phyloP scores from a whole-genome alignment of 1,140 invertebrate genomes.

The Dermatophagoides farinae region DNA sequence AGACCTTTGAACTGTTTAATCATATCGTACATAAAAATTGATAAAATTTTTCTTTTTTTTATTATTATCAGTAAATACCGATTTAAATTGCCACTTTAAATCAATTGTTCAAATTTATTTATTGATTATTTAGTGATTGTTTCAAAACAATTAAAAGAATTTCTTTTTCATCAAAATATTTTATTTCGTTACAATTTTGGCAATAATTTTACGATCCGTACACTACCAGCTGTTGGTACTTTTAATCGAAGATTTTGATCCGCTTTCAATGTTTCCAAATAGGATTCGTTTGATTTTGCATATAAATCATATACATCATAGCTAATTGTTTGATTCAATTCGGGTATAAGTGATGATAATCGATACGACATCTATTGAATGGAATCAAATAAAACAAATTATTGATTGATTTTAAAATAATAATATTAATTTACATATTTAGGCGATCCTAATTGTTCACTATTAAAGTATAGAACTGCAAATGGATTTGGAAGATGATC shows the following conservation, averaged over 20 bases:
- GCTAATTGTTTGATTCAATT: background rate
- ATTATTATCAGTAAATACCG: too few relatives aligned
- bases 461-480: constrained; percentile 14
- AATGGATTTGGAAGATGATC: background rate
- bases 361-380: constrained; percentile 7
- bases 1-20: too few relatives aligned
- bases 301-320: constrained; percentile 8
- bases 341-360: background rate
- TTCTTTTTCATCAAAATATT: background rate
- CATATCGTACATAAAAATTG: too few relatives aligned
- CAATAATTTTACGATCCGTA: constrained; percentile 7
- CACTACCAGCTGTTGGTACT: constrained; percentile 1
- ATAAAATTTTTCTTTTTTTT: too few relatives aligned
- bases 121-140: background rate
- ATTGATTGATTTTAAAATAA: background rate
- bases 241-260: background rate
- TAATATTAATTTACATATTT: background rate
- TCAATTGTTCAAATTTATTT: too few relatives aligned
- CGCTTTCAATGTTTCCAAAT: background rate
- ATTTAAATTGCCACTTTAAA: too few relatives aligned
- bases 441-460: background rate
- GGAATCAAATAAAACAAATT: background rate
- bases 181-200: background rate
- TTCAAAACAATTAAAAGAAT: background rate
- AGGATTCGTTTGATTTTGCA: background rate